phyloP scores from a whole-genome alignment of 2,888 invertebrate species.

The Lysandra bellargus region DNA sequence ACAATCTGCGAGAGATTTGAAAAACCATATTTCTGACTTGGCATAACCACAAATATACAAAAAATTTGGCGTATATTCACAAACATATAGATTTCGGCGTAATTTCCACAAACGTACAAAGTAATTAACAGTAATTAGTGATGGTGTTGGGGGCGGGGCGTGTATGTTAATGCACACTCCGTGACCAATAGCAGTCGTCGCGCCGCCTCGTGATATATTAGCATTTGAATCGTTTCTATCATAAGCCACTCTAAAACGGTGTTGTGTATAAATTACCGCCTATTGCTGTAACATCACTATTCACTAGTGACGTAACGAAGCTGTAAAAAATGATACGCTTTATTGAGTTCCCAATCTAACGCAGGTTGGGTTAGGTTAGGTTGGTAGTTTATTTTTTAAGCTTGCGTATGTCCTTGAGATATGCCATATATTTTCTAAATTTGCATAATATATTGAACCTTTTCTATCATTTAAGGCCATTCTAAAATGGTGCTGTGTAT shows the following conservation, averaged over 20 bases:
- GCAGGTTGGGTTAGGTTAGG: background rate
- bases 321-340: background rate
- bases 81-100: background rate
- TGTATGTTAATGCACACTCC: slow-evolving; percentile 76
- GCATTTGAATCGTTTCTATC: slow-evolving; percentile 73
- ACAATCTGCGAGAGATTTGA: background rate
- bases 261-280: slow-evolving; percentile 61
- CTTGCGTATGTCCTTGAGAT: too few relatives aligned
- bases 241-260: slow-evolving; percentile 51
- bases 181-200: slow-evolving; percentile 72
- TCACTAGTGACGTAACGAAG: background rate
- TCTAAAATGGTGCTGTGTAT: slow-evolving; percentile 57
- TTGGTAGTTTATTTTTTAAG: background rate
- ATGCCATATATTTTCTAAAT: slow-evolving; percentile 43
- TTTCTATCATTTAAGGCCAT: slow-evolving; percentile 53
- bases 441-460: slow-evolving; percentile 71
- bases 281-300: slow-evolving; percentile 41
- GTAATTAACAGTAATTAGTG: slow-evolving; percentile 75
- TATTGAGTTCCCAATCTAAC: background rate
- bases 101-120: background rate
- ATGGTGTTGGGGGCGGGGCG: slow-evolving; percentile 69
- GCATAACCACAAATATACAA: background rate
- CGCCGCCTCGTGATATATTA: slow-evolving; percentile 78
- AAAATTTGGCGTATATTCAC: background rate
- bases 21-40: background rate